Evolutionary conservation across 2,888 invertebrate species (phyloP), one percentile per base, ranked within the genome.

Genomic region (Petrophora chlorosata): DNA sequence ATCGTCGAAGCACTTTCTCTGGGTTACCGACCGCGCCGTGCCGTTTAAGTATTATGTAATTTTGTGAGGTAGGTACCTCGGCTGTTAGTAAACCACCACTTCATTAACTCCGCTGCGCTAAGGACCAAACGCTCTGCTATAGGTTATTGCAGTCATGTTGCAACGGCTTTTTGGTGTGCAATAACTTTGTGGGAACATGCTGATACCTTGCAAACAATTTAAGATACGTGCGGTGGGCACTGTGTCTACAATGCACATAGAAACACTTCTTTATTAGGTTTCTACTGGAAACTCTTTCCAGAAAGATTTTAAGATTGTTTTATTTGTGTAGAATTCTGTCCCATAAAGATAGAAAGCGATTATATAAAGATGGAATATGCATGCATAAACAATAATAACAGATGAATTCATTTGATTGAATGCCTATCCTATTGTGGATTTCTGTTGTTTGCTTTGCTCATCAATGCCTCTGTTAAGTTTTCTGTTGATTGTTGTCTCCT

Each of bases 1-100:
- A 56, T 71, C 68, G 71, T 61, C 54, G 68, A 67, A 65, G 58
- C 67, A 85, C 87, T 88, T 86, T 88, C 88, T 82, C 86, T 73
- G 61, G 54, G 49, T 50, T 51, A 63, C 56, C 57, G 59, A 58
- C 55, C 61, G 61, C 53, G 61, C 61, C 34, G 51, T 53, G 39
- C 56, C 53, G 53, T 50, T 55, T 55, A 42, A 55, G 39, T 46
- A 54, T 76, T 74, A 70, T 60, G 68, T 65, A 76, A 75, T 61
- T 64, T 61, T 61, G 65, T 61, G 59, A 60, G 50, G 48, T 56
- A 58, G 49, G 43, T 65, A 61, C 53, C 58, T 35, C 43, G 45
- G 55, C 53, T 57, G 61, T 70, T 63, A 63, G 67, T 68, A 66
- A 65, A 65, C 63, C 63, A 56, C 63, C 52, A 48, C 54, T 70